Evolutionary conservation across 2,888 invertebrate genomes (phyloP).

Genomic region (Agelastica alni): DNA sequence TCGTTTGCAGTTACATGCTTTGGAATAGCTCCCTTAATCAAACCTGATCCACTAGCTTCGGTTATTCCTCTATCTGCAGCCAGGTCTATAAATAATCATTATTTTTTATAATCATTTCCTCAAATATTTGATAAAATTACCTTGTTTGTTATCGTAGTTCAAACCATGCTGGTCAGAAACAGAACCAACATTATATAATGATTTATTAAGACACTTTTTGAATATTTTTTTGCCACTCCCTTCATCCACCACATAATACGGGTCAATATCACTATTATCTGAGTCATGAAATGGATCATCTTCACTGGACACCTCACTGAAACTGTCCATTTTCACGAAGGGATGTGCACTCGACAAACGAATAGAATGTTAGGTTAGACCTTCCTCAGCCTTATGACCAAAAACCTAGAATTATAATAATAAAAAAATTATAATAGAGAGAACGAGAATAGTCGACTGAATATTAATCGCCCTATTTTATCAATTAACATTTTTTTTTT

Average conservation of each 20-base stretch:
- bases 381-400: constrained; percentile 12
- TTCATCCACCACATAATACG: constrained; percentile 15
- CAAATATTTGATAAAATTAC: constrained; percentile 7
- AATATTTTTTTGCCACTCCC: constrained; percentile 8
- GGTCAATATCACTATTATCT: constrained; percentile 19
- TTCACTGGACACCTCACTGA: constrained; percentile 15
- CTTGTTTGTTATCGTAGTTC: constrained; percentile 10
- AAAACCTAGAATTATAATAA: constrained; percentile 4
- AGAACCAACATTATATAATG: constrained; percentile 12
- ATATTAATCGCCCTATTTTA: too few species aligned
- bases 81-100: too few species aligned
- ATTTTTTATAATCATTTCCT: too few species aligned
- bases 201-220: constrained; percentile 15
- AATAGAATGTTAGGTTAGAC: constrained; percentile 11
- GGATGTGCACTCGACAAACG: constrained; percentile 12
- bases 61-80: too few species aligned
- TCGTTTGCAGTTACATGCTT: constrained; percentile 4
- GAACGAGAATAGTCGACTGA: neutral
- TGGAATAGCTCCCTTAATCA: neutral
- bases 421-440: neutral
- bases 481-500: too few species aligned
- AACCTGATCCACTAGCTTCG: constrained; percentile 5
- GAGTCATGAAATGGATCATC: constrained; percentile 18
- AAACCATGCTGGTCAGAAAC: constrained; percentile 9
- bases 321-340: constrained; percentile 16